phyloP scores from a whole-genome alignment of 2,888 invertebrate genomes.

The Polydrusus cervinus region DNA sequence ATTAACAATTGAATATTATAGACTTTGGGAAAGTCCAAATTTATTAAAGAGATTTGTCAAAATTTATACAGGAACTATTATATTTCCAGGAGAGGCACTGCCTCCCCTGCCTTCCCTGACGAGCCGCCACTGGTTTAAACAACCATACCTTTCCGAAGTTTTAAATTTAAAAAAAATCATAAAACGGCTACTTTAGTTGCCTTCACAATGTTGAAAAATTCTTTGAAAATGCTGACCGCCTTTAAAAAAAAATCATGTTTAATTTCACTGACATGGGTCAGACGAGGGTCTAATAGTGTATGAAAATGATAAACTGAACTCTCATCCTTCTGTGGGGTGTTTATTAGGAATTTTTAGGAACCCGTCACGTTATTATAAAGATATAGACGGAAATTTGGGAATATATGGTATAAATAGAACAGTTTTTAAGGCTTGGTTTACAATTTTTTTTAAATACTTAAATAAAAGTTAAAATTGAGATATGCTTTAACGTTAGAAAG shows the following conservation, averaged over 20 bases:
- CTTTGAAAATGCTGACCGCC: neutral
- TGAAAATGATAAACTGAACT: conserved; percentile 36
- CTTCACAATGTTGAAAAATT: neutral
- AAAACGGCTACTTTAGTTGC: neutral
- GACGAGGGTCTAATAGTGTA: conserved; percentile 33
- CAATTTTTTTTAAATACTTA: neutral
- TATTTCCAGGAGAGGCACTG: too few relatives aligned
- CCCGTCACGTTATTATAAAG: conserved; percentile 11
- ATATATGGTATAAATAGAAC: conserved; percentile 1
- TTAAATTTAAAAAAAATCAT: too few relatives aligned
- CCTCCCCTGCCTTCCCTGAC: too few relatives aligned
- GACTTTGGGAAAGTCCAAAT: too few relatives aligned
- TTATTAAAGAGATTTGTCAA: too few relatives aligned
- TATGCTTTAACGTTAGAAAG: too few relatives aligned
- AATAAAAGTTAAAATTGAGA: too few relatives aligned
- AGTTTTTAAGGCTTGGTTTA: too few relatives aligned
- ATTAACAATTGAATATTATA: too few relatives aligned
- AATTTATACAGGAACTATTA: too few relatives aligned
- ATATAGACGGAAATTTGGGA: neutral
- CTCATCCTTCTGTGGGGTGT: conserved; percentile 25
- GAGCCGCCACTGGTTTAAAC: too few relatives aligned
- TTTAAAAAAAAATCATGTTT: conserved; percentile 32
- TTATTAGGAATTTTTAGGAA: conserved; percentile 32
- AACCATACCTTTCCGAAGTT: too few relatives aligned
- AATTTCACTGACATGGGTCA: conserved; percentile 41